Evolutionary conservation across 2,888 invertebrate species (phyloP), one percentile per base, ranked within the genome.

Genomic region (Syritta pipiens): DNA sequence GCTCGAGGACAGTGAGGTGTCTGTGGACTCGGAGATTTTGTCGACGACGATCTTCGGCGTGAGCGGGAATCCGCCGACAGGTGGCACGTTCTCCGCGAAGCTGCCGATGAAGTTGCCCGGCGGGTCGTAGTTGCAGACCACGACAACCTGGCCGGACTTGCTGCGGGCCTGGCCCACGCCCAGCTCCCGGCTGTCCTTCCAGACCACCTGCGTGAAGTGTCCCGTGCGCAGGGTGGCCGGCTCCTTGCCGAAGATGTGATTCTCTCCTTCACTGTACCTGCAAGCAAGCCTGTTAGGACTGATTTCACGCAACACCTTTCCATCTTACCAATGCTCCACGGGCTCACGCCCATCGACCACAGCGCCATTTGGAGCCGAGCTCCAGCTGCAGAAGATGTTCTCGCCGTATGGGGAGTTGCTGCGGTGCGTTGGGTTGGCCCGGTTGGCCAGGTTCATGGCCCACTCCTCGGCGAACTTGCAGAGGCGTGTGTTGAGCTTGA

Each of bases 61-160:
- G 71, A 60, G 55, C 14, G 81, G 81, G 44, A 86, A 85, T 3
- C 87, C 86, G 82, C 89, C 89, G 48, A 92, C 89, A 28, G 94
- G 93, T 9, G 91, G 92, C 4, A 95, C 95, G 86, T 95, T 94
- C 51, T 91, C 91, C 3, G 92, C 90, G 86, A 94, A 95, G 85
- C 93, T 93, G 6, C 95, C 95, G 44, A 94, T 91, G 83, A 94
- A 93, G 88, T 97, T 97, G 3, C 97, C 97, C 0, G 96, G 94
- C 0, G 97, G 97, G 83, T 92, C 92, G 88, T 97, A 97, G 88
- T 96, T 94, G 30, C 94, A 95, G 0, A 97, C 97, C 0, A 97
- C 96, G 85, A 94, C 95, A 62, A 95, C 91, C 83, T 93, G 93
- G 0, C 94, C 96, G 71, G 93, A 93, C 60, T 92, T 92, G 82